Conservation (phyloP, 2,113 vertebrate genomes). For the Erinaceus europaeus region DNA sequence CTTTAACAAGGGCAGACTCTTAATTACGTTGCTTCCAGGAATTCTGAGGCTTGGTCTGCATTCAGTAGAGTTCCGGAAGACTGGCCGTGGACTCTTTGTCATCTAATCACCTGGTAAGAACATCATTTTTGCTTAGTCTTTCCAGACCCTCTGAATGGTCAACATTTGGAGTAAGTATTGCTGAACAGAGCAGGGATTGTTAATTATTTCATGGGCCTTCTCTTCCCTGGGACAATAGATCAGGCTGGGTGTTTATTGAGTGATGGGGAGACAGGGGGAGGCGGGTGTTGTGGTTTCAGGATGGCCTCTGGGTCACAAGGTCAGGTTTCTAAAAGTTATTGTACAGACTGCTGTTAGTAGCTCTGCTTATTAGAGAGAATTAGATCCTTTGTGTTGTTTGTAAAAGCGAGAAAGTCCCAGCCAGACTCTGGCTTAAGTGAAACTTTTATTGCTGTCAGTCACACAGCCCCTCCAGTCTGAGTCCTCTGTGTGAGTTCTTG, state of each 20-base stretch:
- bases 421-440: constrained; percentile 66
- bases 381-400: constrained; percentile 71
- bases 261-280: constrained; percentile 32
- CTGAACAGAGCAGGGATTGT: constrained; percentile 57
- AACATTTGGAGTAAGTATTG: constrained; percentile 57
- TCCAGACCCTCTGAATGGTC: constrained; percentile 57
- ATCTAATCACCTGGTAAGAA: constrained; percentile 72
- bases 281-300: constrained; percentile 45
- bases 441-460: constrained; percentile 73
- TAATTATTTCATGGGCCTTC: constrained; percentile 68
- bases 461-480: constrained; percentile 55
- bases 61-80: constrained; percentile 55
- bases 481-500: constrained; percentile 55
- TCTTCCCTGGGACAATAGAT: constrained; percentile 61
- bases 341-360: constrained; percentile 55
- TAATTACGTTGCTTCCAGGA: constrained; percentile 59
- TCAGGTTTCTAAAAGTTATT: constrained; percentile 73
- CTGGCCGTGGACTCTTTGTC: constrained; percentile 55
- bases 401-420: constrained; percentile 61
- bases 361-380: constrained; percentile 73
- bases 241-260: constrained; percentile 65
- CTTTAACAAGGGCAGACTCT: constrained; percentile 42
- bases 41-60: constrained; percentile 46
- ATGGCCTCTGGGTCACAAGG: constrained; percentile 70
- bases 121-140: constrained; percentile 62